phyloP scores from a whole-genome alignment of 2,113 vertebrate species.

The Saguinus midas region DNA sequence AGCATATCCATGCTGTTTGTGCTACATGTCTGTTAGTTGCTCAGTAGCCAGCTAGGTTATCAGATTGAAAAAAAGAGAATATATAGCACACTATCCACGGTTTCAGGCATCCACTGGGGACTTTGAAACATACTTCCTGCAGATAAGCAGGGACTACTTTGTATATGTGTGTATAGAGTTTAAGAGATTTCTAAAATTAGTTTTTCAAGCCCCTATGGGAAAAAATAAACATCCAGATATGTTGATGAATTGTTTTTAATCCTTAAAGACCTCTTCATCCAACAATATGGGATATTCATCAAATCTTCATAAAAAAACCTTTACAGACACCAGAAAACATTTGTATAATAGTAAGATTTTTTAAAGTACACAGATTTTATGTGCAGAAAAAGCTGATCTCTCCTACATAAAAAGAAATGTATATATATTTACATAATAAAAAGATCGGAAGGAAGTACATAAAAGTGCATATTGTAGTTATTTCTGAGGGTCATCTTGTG shows the following conservation, averaged over 20 bases:
- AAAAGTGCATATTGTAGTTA: not conserved
- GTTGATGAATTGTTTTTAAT: not conserved
- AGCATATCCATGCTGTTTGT: not conserved
- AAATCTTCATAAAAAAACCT: constrained; percentile 33
- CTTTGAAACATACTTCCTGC: not conserved
- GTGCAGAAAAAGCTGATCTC: not conserved
- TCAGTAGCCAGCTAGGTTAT: not conserved
- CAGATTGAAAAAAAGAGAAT: not conserved
- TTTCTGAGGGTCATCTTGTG: not conserved
- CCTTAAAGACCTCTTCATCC: not conserved
- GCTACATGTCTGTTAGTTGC: not conserved
- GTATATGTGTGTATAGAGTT: not conserved
- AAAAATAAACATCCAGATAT: not conserved
- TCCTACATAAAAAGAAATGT: not conserved
- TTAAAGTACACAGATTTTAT: not conserved
- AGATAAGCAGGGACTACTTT: not conserved
- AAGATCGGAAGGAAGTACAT: not conserved
- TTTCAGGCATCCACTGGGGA: not conserved
- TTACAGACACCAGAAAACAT: constrained; percentile 3
- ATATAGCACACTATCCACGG: not conserved
- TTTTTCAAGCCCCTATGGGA: not conserved
- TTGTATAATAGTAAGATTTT: not conserved
- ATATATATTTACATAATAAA: constrained; percentile 18
- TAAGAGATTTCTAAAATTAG: constrained; percentile 27
- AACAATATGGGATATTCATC: not conserved